Percentiles rank a stretch among this genome's conserved stretches.
These are phyloP conservation scores for Coelinius sp. DNA, from an alignment of 2,888 invertebrate genomes.

Conservation along the genomic window DNA sequence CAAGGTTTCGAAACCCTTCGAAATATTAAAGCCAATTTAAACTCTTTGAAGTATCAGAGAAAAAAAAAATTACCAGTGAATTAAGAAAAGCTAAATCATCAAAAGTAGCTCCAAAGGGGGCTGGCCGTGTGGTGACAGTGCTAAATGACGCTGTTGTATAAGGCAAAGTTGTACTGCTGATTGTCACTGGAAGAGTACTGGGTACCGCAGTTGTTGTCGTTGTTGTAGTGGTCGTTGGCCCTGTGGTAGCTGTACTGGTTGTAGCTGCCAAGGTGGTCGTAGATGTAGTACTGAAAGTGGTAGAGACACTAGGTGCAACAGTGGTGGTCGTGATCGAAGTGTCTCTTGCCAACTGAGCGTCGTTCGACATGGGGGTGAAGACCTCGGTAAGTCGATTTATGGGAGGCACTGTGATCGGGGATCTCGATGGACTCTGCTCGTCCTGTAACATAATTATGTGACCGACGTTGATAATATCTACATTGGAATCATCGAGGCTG, in stretches of 20 bases:
- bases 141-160: constrained; percentile 45
- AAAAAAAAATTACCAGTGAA: constrained; percentile 72
- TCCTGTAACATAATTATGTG: constrained; percentile 57
- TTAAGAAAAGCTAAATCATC: constrained; percentile 76
- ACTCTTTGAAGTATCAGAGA: too few species aligned
- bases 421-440: constrained; percentile 53
- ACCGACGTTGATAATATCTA: constrained; percentile 47
- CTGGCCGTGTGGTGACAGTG: constrained; percentile 52
- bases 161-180: constrained; percentile 44
- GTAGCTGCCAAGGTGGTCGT: constrained; percentile 50
- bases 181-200: constrained; percentile 40
- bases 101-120: constrained; percentile 64
- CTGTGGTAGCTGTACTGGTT: constrained; percentile 45
- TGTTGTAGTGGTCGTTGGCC: constrained; percentile 48
- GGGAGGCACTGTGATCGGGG: constrained; percentile 52
- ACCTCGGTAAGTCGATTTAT: constrained; percentile 60
- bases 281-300: constrained; percentile 49
- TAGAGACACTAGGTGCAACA: constrained; percentile 39
- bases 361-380: constrained; percentile 56
- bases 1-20: too few species aligned
- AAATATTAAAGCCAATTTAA: too few species aligned
- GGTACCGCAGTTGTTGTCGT: constrained; percentile 42
- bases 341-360: constrained; percentile 38
- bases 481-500: constrained; percentile 44
- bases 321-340: constrained; percentile 44